Evolutionary conservation across 2,888 invertebrate species (phyloP).

Genomic region (Hylaea fasciaria): DNA sequence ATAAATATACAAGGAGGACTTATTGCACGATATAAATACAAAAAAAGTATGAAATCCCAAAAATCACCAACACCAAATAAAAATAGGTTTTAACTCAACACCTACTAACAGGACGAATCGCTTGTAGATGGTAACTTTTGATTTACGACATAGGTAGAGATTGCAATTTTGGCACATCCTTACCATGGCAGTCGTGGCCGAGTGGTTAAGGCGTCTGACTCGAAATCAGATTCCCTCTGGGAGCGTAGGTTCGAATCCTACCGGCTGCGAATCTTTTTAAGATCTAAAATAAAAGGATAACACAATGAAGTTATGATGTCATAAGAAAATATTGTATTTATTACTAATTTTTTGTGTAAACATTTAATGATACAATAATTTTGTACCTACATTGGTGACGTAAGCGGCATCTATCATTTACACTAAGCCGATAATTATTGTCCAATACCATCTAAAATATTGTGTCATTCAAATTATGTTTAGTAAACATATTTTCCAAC

Average conservation of each 20-base stretch:
- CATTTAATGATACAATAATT: too few species aligned
- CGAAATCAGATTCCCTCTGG: constrained; percentile 95
- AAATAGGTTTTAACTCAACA: too few species aligned
- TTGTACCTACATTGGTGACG: too few species aligned
- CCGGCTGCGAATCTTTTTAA: constrained; percentile 87
- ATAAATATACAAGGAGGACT: too few species aligned
- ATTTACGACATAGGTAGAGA: constrained; percentile 10
- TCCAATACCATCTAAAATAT: not conserved
- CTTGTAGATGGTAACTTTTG: not conserved
- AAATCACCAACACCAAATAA: too few species aligned
- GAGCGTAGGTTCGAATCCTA: constrained; percentile 96
- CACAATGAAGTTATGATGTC: too few species aligned
- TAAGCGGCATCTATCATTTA: too few species aligned
- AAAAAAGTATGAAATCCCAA: too few species aligned
- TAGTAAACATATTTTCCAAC: constrained; percentile 10
- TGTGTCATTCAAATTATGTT: constrained; percentile 1
- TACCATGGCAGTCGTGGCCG: constrained; percentile 90
- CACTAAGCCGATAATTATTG: not conserved
- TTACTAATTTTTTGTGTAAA: not conserved
- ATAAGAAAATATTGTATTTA: too few species aligned
- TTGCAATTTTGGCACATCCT: constrained; percentile 8
- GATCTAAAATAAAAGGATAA: too few species aligned
- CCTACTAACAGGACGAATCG: too few species aligned
- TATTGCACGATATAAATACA: too few species aligned
- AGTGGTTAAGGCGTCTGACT: constrained; percentile 96